Percentiles rank a stretch among this genome's conserved stretches.
phyloP scores from a whole-genome alignment of 1,140 invertebrate species.

The Zelostemma sp. region DNA sequence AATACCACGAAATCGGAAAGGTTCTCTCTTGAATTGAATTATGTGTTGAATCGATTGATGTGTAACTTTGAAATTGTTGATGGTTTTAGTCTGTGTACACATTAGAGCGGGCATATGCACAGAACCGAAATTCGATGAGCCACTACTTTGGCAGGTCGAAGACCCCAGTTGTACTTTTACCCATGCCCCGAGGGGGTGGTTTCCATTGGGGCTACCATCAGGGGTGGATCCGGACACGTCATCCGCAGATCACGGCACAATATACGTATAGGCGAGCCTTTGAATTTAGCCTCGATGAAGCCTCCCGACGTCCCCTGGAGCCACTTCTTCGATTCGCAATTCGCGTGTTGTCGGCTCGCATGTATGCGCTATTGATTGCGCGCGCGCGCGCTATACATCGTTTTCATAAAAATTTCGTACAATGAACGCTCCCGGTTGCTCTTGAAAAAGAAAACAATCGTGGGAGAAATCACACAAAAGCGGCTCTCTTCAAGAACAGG shows the following conservation, averaged over 20 bases:
- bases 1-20: too few relatives aligned
- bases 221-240: conserved; percentile 52
- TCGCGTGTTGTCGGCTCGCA: conserved; percentile 26
- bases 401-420: conserved; percentile 5
- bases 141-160: conserved; percentile 43
- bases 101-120: conserved; percentile 35
- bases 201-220: conserved; percentile 49
- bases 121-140: conserved; percentile 46
- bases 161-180: conserved; percentile 53
- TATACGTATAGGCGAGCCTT: conserved; percentile 48
- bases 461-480: not conserved
- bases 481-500: too few relatives aligned
- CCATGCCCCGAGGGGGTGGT: conserved; percentile 47
- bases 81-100: conserved; percentile 19
- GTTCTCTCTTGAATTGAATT: not conserved
- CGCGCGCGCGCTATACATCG: not conserved
- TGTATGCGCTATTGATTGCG: conserved; percentile 21
- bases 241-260: conserved; percentile 51
- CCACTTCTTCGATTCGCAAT: conserved; percentile 23
- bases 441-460: not conserved
- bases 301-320: conserved; percentile 21
- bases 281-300: conserved; percentile 41
- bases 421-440: not conserved
- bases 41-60: not conserved
- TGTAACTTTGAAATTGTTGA: not conserved